These are phyloP conservation scores for Spodoptera exigua DNA, from an alignment of 2,888 invertebrate species.

Conservation along the genomic window DNA sequence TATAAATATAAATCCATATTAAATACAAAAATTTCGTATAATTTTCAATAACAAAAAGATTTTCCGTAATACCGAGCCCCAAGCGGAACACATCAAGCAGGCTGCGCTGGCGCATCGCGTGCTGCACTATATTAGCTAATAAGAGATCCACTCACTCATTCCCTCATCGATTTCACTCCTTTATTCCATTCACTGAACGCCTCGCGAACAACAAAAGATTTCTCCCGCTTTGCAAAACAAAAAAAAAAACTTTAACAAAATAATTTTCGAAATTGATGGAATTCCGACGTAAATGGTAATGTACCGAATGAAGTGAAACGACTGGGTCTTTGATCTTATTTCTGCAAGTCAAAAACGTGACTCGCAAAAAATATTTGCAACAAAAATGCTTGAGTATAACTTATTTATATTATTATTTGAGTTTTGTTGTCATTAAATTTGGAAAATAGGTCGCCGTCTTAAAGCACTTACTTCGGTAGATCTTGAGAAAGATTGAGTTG, in stretches of 20 bases:
- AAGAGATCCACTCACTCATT: slow-evolving; percentile 66
- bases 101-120: slow-evolving; percentile 69
- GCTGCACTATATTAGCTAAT: slow-evolving; percentile 75
- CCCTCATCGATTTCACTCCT: slow-evolving; percentile 71
- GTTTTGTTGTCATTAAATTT: slow-evolving; percentile 47
- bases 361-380: slow-evolving; percentile 36
- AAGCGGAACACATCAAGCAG: slow-evolving; percentile 46
- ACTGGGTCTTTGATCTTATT: slow-evolving; percentile 50
- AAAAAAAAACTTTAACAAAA: slow-evolving; percentile 20
- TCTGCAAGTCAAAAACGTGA: slow-evolving; percentile 53
- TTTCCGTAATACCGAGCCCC: slow-evolving; percentile 7
- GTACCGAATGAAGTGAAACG: slow-evolving; percentile 37
- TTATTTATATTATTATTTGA: slow-evolving; percentile 10
- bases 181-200: slow-evolving; percentile 68
- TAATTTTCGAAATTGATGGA: slow-evolving; percentile 43
- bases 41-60: not conserved
- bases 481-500: slow-evolving; percentile 32
- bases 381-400: slow-evolving; percentile 25
- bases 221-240: slow-evolving; percentile 42
- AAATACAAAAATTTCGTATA: not conserved
- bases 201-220: slow-evolving; percentile 51
- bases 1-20: too few relatives aligned
- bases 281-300: slow-evolving; percentile 38
- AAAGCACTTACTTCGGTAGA: slow-evolving; percentile 32
- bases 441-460: slow-evolving; percentile 29